These are phyloP conservation scores for Dicaeum eximium DNA, from an alignment of 2,113 vertebrate genomes.

Conservation along the genomic window DNA sequence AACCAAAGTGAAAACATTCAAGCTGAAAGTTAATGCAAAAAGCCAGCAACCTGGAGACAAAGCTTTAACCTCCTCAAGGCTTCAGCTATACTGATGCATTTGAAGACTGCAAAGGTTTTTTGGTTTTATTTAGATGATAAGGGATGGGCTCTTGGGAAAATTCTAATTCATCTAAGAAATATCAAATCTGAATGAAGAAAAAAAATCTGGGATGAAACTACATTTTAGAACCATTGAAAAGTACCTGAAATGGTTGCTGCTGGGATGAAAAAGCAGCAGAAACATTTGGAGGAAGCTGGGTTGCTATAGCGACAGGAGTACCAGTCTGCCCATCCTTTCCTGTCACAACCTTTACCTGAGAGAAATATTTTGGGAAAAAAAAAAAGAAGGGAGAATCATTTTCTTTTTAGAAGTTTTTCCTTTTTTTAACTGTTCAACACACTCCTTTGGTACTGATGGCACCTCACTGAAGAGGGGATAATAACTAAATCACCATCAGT, in stretches of 20 bases:
- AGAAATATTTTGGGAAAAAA: slow-evolving; percentile 72
- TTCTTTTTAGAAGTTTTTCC: slow-evolving; percentile 53
- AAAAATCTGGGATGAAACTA: slow-evolving; percentile 75
- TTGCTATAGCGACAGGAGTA: slow-evolving; percentile 95
- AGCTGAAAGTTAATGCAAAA: slow-evolving; percentile 69
- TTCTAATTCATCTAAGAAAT: slow-evolving; percentile 63
- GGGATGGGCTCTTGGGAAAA: slow-evolving; percentile 61
- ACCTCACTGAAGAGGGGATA: slow-evolving; percentile 63
- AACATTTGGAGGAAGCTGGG: slow-evolving; percentile 95
- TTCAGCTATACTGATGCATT: slow-evolving; percentile 43
- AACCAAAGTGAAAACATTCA: slow-evolving; percentile 64
- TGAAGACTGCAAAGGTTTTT: slow-evolving; percentile 33
- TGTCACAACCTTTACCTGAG: slow-evolving; percentile 93
- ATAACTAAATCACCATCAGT: slow-evolving; percentile 14
- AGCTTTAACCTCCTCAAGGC: slow-evolving; percentile 51
- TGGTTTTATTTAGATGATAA: slow-evolving; percentile 53
- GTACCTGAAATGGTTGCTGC: slow-evolving; percentile 90
- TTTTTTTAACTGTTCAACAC: slow-evolving; percentile 1
- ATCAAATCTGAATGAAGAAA: slow-evolving; percentile 66
- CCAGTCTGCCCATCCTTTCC: slow-evolving; percentile 95
- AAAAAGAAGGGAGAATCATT: slow-evolving; percentile 70
- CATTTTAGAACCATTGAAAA: slow-evolving; percentile 77
- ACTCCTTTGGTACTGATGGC: neutral
- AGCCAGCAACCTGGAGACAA: slow-evolving; percentile 69
- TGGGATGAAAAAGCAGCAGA: slow-evolving; percentile 92